Percentiles rank a stretch among this genome's conserved stretches.
Evolutionary conservation across 1,140 invertebrate species (phyloP).

Genomic region (Lanistes nyassanus): DNA sequence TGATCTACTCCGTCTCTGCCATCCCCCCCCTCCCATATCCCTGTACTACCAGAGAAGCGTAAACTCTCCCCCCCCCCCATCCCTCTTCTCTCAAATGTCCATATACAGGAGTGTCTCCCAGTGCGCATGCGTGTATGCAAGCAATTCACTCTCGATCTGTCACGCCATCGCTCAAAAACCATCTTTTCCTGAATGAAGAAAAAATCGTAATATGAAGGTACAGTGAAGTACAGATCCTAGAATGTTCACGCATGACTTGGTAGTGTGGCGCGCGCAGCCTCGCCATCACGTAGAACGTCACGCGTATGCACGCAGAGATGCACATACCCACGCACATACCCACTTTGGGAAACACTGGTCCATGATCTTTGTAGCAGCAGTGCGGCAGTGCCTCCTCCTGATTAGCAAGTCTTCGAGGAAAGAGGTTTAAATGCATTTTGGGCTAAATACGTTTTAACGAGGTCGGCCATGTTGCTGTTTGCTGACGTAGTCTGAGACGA

Average conservation of each 20-base stretch:
- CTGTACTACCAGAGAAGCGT: neutral
- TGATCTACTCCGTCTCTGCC: neutral
- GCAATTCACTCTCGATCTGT: no score
- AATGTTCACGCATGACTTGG: no score
- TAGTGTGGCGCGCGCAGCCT: constrained; percentile 2
- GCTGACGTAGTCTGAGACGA: neutral
- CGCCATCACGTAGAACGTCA: neutral
- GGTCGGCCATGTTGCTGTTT: neutral
- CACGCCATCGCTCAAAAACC: no score
- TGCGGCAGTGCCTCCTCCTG: neutral
- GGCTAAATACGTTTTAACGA: neutral
- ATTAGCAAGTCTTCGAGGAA: neutral
- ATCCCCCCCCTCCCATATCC: neutral
- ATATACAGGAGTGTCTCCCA: constrained; percentile 2
- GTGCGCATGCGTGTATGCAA: constrained; percentile 7
- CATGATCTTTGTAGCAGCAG: neutral
- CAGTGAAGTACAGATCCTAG: no score
- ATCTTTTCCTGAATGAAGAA: no score
- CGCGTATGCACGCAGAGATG: neutral
- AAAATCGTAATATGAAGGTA: no score
- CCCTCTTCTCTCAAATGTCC: neutral
- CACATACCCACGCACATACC: neutral
- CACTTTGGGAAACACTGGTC: neutral
- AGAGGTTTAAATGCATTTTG: neutral
- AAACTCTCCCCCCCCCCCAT: neutral